Base-by-base conservation (phyloP, 2,888 invertebrate species). In the Trissoscelio sp. region DNA sequence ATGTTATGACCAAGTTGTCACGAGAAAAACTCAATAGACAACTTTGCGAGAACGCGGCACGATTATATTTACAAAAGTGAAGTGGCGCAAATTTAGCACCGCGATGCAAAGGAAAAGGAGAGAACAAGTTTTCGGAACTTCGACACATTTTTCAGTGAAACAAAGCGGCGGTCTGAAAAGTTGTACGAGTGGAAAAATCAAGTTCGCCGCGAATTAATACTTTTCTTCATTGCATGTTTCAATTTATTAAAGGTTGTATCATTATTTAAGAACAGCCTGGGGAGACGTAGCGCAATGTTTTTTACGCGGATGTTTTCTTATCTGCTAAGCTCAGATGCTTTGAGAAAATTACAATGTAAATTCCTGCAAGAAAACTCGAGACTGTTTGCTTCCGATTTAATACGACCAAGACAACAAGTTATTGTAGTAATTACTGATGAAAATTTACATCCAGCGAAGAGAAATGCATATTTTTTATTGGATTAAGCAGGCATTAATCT, bases 321-420 rank as follows among this genome's bases (percentile, higher is more conserved):
- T 66, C 37, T 48, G 16, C 22, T 48, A 37, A 37, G 51, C 31
- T 44, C 16, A 28, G 46, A n/a, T 12, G 20, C 46, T 51, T 22
- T 48, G 37, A 48, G 51, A 48, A 66, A 48, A 64, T 66, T 66
- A 22, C 66, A 12, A 64, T 64, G 34, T 34, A 64, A 64, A 66
- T 67, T 53, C 37, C n/a, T 39, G 16, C 28, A 34, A 20, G 53
- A 48, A 42, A 20, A 53, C 37, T 51, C 16, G 12, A 14, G 37
- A 20, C 14, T 20, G 18, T 67, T 67, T 67, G 14, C 39, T 55
- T 67, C 53, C 53, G 42, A 67, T 67, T 67, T 67, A 67, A 67
- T 53, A 28, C 18, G 20, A 12, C 48, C 34, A 12, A 31, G 53
- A 24, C 28, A n/a, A 28, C n/a, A 42, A 53, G 24, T 55, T 67